Conservation (phyloP, 2,113 vertebrate genomes). For the Paradoxurus hermaphroditus region DNA sequence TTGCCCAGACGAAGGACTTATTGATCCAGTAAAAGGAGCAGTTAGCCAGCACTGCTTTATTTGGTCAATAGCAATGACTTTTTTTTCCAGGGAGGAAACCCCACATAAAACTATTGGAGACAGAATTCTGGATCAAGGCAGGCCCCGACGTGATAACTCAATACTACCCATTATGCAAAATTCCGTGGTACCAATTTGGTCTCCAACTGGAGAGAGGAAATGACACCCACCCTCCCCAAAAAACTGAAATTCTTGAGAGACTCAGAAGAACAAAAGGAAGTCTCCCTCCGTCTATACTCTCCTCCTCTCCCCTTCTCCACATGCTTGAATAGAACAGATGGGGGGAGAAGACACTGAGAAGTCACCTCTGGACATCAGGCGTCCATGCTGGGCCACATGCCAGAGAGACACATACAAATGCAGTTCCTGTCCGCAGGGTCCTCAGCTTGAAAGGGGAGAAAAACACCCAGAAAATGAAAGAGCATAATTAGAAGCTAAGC, state of each 20-base stretch:
- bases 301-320: background rate
- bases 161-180: background rate
- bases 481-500: background rate
- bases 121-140: conserved; percentile 21
- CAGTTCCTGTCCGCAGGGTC: background rate
- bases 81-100: conserved; percentile 22
- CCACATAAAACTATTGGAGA: conserved; percentile 18
- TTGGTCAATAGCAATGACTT: conserved; percentile 5
- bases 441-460: background rate
- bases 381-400: background rate
- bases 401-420: background rate
- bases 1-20: conserved; percentile 21
- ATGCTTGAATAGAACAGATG: background rate
- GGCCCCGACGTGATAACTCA: background rate
- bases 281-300: background rate
- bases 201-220: background rate
- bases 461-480: background rate
- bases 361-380: background rate
- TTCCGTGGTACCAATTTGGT: background rate
- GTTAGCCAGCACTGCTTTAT: conserved; percentile 10
- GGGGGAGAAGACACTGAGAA: no score
- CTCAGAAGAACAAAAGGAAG: background rate
- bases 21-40: background rate
- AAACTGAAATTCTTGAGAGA: background rate
- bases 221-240: background rate